These are phyloP conservation scores for Chascanopsetta lugubris DNA, from an alignment of 2,113 vertebrate species.

Conservation along the genomic window DNA sequence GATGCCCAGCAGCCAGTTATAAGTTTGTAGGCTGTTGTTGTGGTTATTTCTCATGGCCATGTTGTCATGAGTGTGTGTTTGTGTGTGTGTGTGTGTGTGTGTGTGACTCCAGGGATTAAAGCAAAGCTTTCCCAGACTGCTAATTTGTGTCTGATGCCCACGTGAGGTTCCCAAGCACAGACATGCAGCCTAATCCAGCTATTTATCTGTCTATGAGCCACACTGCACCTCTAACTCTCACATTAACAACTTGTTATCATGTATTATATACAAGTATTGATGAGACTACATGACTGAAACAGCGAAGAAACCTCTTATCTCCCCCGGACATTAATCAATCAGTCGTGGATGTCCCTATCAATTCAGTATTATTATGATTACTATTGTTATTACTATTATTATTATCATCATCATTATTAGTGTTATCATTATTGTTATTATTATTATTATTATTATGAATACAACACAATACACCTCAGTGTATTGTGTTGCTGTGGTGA, in stretches of 20 bases:
- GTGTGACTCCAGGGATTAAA: constrained; percentile 63
- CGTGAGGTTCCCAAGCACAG: constrained; percentile 48
- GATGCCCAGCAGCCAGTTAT: constrained; percentile 4
- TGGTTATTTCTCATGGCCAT: constrained; percentile 44
- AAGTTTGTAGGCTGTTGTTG: constrained; percentile 19
- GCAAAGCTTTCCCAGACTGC: constrained; percentile 64
- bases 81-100: constrained; percentile 6
- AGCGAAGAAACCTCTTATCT: neutral
- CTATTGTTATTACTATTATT: neutral
- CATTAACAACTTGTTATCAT: neutral
- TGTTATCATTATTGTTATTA: neutral
- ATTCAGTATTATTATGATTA: no score
- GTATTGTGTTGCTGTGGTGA: constrained; percentile 36
- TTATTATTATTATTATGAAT: neutral
- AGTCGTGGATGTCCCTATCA: neutral
- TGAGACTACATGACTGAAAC: neutral
- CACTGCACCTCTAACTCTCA: constrained; percentile 19
- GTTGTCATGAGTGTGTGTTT: constrained; percentile 38
- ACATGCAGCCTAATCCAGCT: constrained; percentile 56
- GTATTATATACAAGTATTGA: neutral
- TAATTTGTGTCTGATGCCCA: constrained; percentile 68
- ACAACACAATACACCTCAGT: no score
- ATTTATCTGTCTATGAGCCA: constrained; percentile 36
- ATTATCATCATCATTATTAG: neutral
- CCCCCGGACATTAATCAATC: neutral